A percentile compares a stretch with the other conserved stretches of the same genome.
phyloP scores from a whole-genome alignment of 1,140 invertebrate species.

The Diploscapter pachys region DNA sequence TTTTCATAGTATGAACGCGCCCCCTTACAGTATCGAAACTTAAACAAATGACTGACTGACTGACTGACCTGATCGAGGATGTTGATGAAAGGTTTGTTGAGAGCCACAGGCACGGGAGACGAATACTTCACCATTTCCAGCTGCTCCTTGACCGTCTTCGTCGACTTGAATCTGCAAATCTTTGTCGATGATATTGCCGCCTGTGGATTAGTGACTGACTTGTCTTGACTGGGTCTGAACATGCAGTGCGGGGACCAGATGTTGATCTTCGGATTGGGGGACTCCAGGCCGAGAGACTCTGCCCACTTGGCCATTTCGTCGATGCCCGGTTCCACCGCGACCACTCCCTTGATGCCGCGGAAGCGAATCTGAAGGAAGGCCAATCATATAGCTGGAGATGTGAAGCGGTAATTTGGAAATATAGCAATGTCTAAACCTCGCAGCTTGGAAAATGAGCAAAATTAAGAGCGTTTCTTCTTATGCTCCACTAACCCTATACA shows the following conservation, averaged over 20 bases:
- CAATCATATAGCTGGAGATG: neutral
- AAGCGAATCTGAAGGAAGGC: constrained; percentile 36
- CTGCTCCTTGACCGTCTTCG: constrained; percentile 5
- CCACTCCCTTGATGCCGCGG: constrained; percentile 41
- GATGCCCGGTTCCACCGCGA: constrained; percentile 31
- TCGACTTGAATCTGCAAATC: constrained; percentile 22
- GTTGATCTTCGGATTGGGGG: neutral
- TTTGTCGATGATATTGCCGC: constrained; percentile 17
- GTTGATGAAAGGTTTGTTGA: constrained; percentile 43
- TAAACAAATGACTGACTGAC: constrained; percentile 33
- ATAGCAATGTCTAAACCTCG: too few species aligned
- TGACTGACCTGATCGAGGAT: constrained; percentile 41
- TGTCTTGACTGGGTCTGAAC: constrained; percentile 20
- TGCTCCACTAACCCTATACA: neutral
- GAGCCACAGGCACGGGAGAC: constrained; percentile 23
- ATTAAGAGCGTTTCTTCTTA: neutral
- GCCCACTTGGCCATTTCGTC: constrained; percentile 25
- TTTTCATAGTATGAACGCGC: constrained; percentile 45
- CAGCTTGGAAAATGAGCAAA: neutral
- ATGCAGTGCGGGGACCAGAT: constrained; percentile 8
- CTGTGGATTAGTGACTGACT: constrained; percentile 8
- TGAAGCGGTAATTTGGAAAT: too few species aligned
- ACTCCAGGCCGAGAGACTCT: neutral
- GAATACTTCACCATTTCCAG: constrained; percentile 43
- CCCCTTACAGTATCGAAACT: neutral